Evolutionary conservation across 1,140 invertebrate species (phyloP).

Genomic region (Drosophila dunni): DNA sequence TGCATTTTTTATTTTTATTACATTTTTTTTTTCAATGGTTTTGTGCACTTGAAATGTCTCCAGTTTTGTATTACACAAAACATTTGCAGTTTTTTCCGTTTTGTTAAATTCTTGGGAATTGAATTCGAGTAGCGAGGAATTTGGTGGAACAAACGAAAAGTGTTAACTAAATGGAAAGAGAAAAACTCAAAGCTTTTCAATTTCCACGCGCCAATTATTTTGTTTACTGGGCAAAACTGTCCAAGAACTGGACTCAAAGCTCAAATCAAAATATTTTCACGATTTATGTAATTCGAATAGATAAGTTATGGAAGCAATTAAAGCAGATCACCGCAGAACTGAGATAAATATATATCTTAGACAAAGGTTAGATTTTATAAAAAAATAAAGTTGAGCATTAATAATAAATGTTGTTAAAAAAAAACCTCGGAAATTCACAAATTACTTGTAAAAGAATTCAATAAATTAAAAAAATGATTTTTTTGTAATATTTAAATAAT

Average conservation of each 20-base stretch:
- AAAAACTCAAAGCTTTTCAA: constrained; percentile 22
- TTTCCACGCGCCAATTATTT: constrained; percentile 47
- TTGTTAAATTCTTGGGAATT: constrained; percentile 55
- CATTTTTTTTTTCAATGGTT: constrained; percentile 13
- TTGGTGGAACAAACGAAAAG: constrained; percentile 24
- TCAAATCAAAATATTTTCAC: constrained; percentile 11
- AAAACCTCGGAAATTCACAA: too few species aligned
- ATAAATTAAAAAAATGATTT: too few species aligned
- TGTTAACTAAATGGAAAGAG: background rate
- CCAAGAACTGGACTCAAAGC: background rate
- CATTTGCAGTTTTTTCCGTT: background rate
- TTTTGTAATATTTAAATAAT: too few species aligned
- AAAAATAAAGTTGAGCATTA: too few species aligned
- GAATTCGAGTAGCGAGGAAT: constrained; percentile 64
- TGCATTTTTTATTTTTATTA: constrained; percentile 1
- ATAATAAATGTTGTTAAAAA: too few species aligned
- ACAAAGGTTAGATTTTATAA: too few species aligned
- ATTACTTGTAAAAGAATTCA: too few species aligned
- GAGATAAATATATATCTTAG: too few species aligned
- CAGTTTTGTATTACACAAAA: constrained; percentile 57
- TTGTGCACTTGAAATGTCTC: constrained; percentile 54
- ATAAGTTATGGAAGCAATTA: background rate
- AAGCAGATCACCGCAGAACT: too few species aligned
- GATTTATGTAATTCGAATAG: constrained; percentile 1
- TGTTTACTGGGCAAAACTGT: constrained; percentile 27